Evolutionary conservation across 2,888 invertebrate genomes (phyloP).

Genomic region (Netelia melanura): DNA sequence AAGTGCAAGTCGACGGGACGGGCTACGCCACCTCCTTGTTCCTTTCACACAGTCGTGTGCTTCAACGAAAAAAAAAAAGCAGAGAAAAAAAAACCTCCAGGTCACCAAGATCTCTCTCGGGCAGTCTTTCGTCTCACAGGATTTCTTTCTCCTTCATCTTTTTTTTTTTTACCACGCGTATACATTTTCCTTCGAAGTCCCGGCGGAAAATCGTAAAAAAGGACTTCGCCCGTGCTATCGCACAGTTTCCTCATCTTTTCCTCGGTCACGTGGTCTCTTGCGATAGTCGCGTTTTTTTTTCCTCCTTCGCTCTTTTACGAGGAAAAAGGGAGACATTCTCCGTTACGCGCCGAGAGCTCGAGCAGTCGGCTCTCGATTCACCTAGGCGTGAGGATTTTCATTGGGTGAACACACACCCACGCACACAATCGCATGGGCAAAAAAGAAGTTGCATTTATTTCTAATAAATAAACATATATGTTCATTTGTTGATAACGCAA

Average conservation of each 20-base stretch:
- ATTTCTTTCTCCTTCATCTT: conserved; percentile 18
- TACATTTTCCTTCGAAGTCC: not conserved
- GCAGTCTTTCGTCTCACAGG: conserved; percentile 30
- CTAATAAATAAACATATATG: not conserved
- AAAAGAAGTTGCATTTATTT: no score
- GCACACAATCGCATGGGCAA: not conserved
- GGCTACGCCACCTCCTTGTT: conserved; percentile 24
- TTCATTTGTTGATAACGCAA: conserved; percentile 30
- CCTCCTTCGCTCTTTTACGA: conserved; percentile 42
- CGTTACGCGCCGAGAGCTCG: conserved; percentile 58
- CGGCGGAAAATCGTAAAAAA: conserved; percentile 30
- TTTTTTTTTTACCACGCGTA: not conserved
- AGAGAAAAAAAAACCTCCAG: conserved; percentile 23
- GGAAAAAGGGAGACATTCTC: conserved; percentile 46
- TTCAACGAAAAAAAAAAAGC: not conserved
- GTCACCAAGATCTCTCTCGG: conserved; percentile 39
- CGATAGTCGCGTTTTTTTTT: conserved; percentile 29
- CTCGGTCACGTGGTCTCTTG: conserved; percentile 58
- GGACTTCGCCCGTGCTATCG: not conserved
- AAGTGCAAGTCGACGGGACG: conserved; percentile 51
- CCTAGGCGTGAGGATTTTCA: conserved; percentile 73
- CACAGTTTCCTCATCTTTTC: conserved; percentile 22
- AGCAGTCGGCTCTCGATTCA: conserved; percentile 72
- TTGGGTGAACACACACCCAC: conserved; percentile 5
- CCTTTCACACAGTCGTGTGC: conserved; percentile 28